Percentiles rank a stretch among this genome's conserved stretches.
Evolutionary conservation across 2,113 vertebrate genomes (phyloP).

Genomic region (Montifringilla adamsi): DNA sequence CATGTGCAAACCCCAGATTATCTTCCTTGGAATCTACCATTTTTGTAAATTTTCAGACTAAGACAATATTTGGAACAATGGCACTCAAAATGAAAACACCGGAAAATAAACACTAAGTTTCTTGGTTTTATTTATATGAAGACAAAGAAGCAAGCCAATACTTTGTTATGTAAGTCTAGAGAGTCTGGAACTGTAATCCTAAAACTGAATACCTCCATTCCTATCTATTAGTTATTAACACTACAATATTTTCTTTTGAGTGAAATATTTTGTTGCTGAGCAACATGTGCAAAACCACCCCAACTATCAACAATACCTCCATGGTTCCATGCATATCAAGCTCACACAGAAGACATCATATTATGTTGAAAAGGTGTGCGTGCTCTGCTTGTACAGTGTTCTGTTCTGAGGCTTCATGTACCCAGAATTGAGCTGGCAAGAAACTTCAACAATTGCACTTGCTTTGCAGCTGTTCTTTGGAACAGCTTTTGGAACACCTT

Average conservation of each 20-base stretch:
- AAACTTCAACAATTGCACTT: background rate
- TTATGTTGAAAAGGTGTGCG: background rate
- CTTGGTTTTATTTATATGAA: background rate
- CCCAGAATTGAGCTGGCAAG: background rate
- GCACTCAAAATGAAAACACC: background rate
- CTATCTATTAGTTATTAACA: background rate
- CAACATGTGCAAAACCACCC: background rate
- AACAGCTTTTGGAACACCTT: background rate
- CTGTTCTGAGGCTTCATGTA: background rate
- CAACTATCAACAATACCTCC: background rate
- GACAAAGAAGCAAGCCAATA: background rate
- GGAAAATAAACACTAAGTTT: background rate
- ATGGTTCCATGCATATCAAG: background rate
- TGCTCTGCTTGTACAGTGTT: rapidly evolving
- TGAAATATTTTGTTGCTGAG: background rate
- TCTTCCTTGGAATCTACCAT: background rate
- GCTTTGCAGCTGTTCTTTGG: background rate
- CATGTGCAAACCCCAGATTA: background rate
- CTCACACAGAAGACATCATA: background rate
- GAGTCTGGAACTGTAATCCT: background rate
- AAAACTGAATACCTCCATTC: background rate
- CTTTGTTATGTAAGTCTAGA: background rate
- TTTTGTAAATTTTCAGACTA: background rate
- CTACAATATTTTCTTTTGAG: background rate
- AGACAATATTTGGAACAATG: background rate